Evolutionary conservation across 2,888 invertebrate genomes (phyloP).

Genomic region (Oxytorus armatus): DNA sequence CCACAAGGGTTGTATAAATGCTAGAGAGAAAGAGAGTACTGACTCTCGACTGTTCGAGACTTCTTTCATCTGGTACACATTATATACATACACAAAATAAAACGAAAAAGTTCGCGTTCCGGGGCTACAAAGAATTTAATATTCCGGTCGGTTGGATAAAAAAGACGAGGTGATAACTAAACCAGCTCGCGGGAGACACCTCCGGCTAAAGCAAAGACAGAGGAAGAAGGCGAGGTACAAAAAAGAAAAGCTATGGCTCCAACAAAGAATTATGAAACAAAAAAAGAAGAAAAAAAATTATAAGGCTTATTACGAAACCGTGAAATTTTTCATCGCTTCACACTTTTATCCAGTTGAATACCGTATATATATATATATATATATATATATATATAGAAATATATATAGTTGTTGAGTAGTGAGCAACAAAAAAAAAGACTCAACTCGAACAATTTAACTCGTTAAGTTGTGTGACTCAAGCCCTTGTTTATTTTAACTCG

Average conservation of each 20-base stretch:
- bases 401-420: no score
- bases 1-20: not conserved
- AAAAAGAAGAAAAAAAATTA: not conserved
- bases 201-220: not conserved
- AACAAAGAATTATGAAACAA: constrained; percentile 30
- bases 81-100: constrained; percentile 1
- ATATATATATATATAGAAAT: no score
- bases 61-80: constrained; percentile 5
- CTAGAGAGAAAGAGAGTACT: not conserved
- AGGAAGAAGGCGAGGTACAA: no score
- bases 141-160: constrained; percentile 48
- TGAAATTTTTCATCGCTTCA: constrained; percentile 16
- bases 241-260: not conserved
- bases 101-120: constrained; percentile 8
- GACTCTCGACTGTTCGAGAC: not conserved
- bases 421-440: no score
- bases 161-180: constrained; percentile 53
- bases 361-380: no score
- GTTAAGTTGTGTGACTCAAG: no score
- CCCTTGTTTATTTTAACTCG: no score
- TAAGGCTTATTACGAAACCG: constrained; percentile 36
- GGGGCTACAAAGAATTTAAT: constrained; percentile 54
- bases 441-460: no score
- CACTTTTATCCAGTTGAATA: no score
- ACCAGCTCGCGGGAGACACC: constrained; percentile 29